Evolutionary conservation across 2,113 vertebrate species (phyloP).

Genomic region (Pristiophorus japonicus): DNA sequence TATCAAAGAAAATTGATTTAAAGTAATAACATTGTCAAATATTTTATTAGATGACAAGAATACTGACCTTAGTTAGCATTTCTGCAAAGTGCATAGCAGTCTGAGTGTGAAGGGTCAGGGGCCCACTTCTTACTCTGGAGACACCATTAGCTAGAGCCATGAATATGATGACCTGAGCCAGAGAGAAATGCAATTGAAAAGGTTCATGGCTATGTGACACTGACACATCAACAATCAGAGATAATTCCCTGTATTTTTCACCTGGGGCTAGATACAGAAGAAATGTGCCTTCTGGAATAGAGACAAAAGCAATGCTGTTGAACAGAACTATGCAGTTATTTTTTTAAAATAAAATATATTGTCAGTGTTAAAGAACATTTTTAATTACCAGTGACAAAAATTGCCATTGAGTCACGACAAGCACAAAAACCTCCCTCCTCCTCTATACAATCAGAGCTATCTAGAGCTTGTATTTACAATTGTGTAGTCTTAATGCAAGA

Average conservation of each 20-base stretch:
- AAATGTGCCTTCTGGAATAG: neutral
- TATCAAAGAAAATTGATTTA: constrained; percentile 22
- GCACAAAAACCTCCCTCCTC: neutral
- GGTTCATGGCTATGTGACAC: neutral
- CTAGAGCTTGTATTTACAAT: neutral
- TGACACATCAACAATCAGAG: neutral
- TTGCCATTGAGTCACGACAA: neutral
- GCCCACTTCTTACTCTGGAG: constrained; percentile 80
- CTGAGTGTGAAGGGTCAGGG: constrained; percentile 85
- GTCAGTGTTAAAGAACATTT: neutral
- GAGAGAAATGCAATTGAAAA: neutral
- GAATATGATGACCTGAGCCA: constrained; percentile 81
- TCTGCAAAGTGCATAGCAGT: constrained; percentile 91
- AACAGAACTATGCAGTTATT: too few species aligned
- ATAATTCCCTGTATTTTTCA: neutral
- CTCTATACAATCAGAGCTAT: neutral
- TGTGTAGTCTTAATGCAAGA: neutral
- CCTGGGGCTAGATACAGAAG: neutral
- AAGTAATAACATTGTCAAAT: neutral
- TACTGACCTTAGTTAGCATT: constrained; percentile 76
- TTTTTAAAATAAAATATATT: too few species aligned
- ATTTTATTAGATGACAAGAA: neutral
- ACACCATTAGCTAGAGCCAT: constrained; percentile 89
- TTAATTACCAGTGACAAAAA: neutral
- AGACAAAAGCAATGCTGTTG: neutral